These are phyloP conservation scores for Echeneis naucrates DNA, from an alignment of 2,797 vertebrate species.

Conservation along the genomic window DNA sequence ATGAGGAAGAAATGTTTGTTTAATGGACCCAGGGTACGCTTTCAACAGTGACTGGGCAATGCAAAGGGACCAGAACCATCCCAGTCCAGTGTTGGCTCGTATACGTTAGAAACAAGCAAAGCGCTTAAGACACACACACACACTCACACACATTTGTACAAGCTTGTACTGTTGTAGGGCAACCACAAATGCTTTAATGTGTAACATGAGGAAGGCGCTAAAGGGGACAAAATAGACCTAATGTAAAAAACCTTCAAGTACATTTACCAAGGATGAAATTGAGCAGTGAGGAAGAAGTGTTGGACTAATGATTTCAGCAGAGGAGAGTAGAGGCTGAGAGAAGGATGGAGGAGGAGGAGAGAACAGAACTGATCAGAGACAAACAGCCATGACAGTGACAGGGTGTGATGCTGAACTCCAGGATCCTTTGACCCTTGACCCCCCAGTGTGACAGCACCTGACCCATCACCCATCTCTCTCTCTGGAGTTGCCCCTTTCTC, in stretches of 20 bases:
- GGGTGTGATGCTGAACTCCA: conserved; percentile 57
- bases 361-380: conserved; percentile 23
- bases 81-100: neutral
- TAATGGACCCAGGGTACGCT: neutral
- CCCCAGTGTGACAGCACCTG: conserved; percentile 64
- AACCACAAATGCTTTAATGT: neutral
- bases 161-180: neutral
- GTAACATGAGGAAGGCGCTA: neutral
- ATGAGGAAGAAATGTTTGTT: neutral
- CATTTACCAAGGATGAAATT: neutral
- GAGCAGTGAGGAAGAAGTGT: neutral
- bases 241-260: neutral
- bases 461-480: conserved; percentile 67
- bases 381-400: conserved; percentile 51
- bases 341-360: neutral
- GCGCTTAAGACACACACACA: too few relatives aligned
- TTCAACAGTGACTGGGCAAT: neutral
- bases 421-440: conserved; percentile 65
- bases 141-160: too few relatives aligned
- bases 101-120: neutral
- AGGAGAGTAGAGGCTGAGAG: neutral
- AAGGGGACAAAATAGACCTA: neutral
- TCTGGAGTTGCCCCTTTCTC: conserved; percentile 21
- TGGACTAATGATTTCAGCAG: neutral
- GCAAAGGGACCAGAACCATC: neutral